phyloP scores from a whole-genome alignment of 2,113 vertebrate genomes.

The Pogona vitticeps region DNA sequence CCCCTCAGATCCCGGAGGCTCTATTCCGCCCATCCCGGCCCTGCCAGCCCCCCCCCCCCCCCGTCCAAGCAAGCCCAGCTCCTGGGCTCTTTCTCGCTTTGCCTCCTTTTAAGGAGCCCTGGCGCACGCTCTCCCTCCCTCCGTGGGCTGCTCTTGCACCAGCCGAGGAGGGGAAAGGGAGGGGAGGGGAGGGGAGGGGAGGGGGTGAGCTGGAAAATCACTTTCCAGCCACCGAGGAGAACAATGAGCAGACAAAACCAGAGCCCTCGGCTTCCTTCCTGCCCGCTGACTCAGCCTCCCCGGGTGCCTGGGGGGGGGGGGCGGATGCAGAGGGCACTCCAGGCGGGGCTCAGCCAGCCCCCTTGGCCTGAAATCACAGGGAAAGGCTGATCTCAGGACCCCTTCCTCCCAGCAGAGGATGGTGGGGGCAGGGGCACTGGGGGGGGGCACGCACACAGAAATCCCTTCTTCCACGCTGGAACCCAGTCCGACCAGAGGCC shows the following conservation, averaged over 20 bases:
- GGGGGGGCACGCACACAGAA: no score
- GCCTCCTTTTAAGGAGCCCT: conserved; percentile 40
- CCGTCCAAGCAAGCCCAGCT: no score
- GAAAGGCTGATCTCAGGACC: no score
- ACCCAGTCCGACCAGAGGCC: no score
- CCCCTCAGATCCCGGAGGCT: neutral
- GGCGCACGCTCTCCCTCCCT: no score
- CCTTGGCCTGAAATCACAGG: no score
- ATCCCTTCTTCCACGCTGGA: no score
- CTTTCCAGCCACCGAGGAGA: neutral
- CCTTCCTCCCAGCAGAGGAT: no score
- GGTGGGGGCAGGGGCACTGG: no score
- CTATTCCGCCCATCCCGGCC: no score
- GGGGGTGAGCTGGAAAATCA: neutral
- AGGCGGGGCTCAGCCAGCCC: neutral
- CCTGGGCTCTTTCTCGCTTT: neutral
- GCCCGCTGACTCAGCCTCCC: neutral
- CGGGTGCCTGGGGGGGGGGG: neutral
- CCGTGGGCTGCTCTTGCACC: neutral
- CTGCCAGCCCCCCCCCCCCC: no score
- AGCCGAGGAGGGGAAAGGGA: neutral
- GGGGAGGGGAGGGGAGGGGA: neutral
- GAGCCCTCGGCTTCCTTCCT: neutral
- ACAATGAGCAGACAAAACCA: neutral
- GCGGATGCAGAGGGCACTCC: neutral